These are phyloP conservation scores for Mungos mungo DNA, from an alignment of 2,113 vertebrate species.

Conservation along the genomic window DNA sequence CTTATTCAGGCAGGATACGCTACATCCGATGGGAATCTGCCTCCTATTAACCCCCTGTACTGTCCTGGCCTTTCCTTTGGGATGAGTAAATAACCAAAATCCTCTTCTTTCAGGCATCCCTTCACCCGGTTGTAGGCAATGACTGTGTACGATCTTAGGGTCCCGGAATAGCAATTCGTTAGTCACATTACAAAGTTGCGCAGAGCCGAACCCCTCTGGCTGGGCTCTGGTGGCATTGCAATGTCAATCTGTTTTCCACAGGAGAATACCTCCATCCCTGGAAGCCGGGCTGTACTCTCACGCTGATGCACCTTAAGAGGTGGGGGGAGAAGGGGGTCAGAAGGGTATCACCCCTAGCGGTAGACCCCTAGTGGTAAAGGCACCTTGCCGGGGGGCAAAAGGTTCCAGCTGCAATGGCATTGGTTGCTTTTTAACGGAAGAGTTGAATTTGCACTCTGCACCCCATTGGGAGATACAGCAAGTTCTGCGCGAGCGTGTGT, in stretches of 20 bases:
- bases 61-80: background rate
- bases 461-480: background rate
- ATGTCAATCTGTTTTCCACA: background rate
- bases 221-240: background rate
- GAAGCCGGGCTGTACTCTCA: background rate
- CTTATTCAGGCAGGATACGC: background rate
- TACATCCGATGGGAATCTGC: background rate
- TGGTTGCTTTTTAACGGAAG: background rate
- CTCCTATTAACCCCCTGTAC: background rate
- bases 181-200: background rate
- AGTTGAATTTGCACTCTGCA: background rate
- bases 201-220: background rate
- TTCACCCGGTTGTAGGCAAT: background rate
- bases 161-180: background rate
- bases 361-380: background rate
- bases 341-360: accelerated
- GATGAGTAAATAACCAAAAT: background rate
- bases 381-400: background rate
- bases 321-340: background rate
- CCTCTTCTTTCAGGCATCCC: background rate
- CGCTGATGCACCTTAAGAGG: background rate
- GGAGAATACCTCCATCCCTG: background rate
- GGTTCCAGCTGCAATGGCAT: background rate
- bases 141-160: background rate
- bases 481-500: background rate